Evolutionary conservation across 2,113 vertebrate species (phyloP).

Genomic region (Entelurus aequoreus): DNA sequence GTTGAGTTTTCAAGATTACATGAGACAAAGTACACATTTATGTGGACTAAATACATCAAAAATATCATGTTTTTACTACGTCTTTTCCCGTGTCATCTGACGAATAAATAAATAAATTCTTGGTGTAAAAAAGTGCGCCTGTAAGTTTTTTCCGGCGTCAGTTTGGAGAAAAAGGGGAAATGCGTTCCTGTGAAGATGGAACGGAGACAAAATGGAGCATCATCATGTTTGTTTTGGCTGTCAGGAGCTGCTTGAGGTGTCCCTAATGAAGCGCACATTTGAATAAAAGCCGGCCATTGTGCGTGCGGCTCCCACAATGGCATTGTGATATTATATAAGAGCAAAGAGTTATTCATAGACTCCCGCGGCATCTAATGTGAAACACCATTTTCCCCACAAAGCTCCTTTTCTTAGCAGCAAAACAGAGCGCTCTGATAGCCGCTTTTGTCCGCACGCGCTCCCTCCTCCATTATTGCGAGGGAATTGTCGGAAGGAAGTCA

Average conservation of each 20-base stretch:
- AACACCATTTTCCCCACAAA: conserved; percentile 58
- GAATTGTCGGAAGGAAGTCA: conserved; percentile 66
- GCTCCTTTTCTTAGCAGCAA: conserved; percentile 51
- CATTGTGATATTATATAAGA: background rate
- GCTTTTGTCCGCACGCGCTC: conserved; percentile 59
- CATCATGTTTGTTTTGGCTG: background rate
- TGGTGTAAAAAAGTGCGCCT: no score
- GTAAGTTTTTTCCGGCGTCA: no score
- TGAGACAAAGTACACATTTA: no score
- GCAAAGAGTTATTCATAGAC: conserved; percentile 62
- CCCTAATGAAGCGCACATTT: background rate
- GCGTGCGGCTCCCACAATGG: background rate
- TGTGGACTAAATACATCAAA: no score
- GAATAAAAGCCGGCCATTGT: background rate
- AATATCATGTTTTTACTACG: no score
- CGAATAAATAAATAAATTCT: no score
- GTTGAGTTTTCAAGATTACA: no score
- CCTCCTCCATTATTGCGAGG: conserved; percentile 56
- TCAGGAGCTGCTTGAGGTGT: background rate
- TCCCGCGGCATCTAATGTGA: conserved; percentile 51
- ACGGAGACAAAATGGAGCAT: background rate
- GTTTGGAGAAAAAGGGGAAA: no score
- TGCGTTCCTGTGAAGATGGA: no score
- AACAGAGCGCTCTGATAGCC: conserved; percentile 52
- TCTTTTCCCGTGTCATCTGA: no score